Evolutionary conservation across 2,888 invertebrate genomes (phyloP).

Genomic region (Mythimna loreyi): DNA sequence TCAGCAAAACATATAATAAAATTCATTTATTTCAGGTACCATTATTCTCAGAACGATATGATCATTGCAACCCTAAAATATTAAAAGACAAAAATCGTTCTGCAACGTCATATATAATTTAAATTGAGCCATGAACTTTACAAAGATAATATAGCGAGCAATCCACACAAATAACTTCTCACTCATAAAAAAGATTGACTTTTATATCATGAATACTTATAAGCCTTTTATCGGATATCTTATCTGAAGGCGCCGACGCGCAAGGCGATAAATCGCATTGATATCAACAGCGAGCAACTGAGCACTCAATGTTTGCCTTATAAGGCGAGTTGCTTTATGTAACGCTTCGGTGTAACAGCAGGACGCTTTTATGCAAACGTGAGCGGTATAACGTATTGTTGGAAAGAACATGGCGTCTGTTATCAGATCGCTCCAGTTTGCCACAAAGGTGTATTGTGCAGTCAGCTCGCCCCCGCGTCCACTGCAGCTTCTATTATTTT

Average conservation of each 20-base stretch:
- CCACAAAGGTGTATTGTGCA: slow-evolving; percentile 59
- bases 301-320: slow-evolving; percentile 49
- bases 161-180: slow-evolving; percentile 18
- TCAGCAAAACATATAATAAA: background rate
- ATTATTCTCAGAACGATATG: background rate
- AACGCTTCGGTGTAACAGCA: slow-evolving; percentile 61
- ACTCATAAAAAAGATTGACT: slow-evolving; percentile 44
- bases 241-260: slow-evolving; percentile 41
- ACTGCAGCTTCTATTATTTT: slow-evolving; percentile 47
- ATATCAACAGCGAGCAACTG: slow-evolving; percentile 38
- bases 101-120: background rate
- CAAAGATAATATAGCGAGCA: slow-evolving; percentile 16
- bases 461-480: slow-evolving; percentile 44
- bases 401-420: slow-evolving; percentile 61
- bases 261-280: slow-evolving; percentile 45
- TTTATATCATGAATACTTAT: slow-evolving; percentile 35
- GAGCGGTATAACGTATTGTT: slow-evolving; percentile 62
- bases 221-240: slow-evolving; percentile 41
- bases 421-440: slow-evolving; percentile 70
- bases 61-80: background rate
- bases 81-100: background rate
- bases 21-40: too few species aligned
- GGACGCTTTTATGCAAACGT: slow-evolving; percentile 61
- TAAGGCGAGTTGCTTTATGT: slow-evolving; percentile 49
- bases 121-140: slow-evolving; percentile 42